These are phyloP conservation scores for Drosophila pseudoobscura DNA, from an alignment of 1,140 invertebrate genomes.

Conservation along the genomic window DNA sequence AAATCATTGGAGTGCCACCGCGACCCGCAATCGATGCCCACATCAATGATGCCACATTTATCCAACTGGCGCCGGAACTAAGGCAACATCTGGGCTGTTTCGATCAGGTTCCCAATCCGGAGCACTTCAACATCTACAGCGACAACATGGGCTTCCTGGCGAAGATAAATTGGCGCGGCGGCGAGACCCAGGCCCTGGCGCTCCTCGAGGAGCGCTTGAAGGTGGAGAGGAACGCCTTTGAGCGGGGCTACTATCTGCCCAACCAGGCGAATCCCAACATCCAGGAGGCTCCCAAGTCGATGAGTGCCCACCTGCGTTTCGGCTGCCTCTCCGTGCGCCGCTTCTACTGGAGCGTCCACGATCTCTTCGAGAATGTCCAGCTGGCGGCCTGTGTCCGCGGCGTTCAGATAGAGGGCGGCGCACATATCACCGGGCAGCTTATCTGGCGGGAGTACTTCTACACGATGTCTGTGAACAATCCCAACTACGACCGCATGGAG, in stretches of 20 bases:
- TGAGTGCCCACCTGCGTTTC: slow-evolving; percentile 88
- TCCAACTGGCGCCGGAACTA: slow-evolving; percentile 83
- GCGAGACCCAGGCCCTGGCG: slow-evolving; percentile 87
- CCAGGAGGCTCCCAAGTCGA: slow-evolving; percentile 87
- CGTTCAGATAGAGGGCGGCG: slow-evolving; percentile 56
- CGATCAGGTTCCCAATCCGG: slow-evolving; percentile 85
- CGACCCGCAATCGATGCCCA: slow-evolving; percentile 85
- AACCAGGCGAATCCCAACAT: slow-evolving; percentile 89
- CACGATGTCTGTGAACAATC: slow-evolving; percentile 88
- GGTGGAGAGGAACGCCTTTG: slow-evolving; percentile 86
- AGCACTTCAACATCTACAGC: slow-evolving; percentile 85
- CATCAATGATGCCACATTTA: slow-evolving; percentile 84
- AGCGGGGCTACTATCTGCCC: slow-evolving; percentile 86
- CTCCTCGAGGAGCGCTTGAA: slow-evolving; percentile 84
- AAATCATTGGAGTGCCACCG: slow-evolving; percentile 86
- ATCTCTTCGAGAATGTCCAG: slow-evolving; percentile 86
- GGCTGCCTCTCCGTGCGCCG: slow-evolving; percentile 87
- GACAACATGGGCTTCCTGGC: slow-evolving; percentile 82
- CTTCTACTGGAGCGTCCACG: slow-evolving; percentile 87
- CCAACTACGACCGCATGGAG: slow-evolving; percentile 88
- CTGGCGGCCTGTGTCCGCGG: slow-evolving; percentile 82
- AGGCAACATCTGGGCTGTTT: slow-evolving; percentile 84
- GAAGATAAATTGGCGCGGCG: slow-evolving; percentile 85
- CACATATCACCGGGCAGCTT: slow-evolving; percentile 87
- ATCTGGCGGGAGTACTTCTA: slow-evolving; percentile 93